Percentiles rank a stretch among this genome's conserved stretches.
Conservation (phyloP, 2,888 invertebrate genomes). For the Stenurella melanura region DNA sequence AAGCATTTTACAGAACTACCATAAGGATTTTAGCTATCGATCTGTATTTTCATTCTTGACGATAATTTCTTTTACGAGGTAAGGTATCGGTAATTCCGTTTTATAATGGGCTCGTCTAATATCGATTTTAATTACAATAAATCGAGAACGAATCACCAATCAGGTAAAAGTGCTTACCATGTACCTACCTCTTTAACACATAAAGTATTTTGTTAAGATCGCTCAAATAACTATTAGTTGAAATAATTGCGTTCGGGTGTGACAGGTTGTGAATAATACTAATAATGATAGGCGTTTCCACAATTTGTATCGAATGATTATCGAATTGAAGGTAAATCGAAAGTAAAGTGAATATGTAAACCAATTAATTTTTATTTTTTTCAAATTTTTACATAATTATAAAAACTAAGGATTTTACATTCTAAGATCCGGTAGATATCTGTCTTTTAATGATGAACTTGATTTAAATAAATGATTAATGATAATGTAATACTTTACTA, state of each 20-base stretch:
- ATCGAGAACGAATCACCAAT: not conserved
- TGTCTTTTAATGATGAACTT: no score
- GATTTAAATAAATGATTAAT: no score
- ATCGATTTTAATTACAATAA: conserved; percentile 4
- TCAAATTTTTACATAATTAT: no score
- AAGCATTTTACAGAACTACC: not conserved
- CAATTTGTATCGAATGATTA: no score
- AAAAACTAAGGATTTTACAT: no score
- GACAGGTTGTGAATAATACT: not conserved
- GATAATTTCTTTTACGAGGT: conserved; percentile 1
- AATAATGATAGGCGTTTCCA: no score
- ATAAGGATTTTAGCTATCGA: not conserved
- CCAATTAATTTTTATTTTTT: no score
- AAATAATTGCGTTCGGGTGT: not conserved
- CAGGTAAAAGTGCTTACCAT: not conserved
- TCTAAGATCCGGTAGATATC: no score
- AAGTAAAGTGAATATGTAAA: no score
- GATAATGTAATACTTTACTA: no score
- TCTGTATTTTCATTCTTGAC: not conserved
- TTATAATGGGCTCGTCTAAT: not conserved
- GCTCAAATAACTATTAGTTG: not conserved
- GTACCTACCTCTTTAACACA: not conserved
- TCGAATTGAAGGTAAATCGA: no score
- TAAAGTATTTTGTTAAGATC: not conserved
- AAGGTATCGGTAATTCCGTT: not conserved